Conservation (phyloP, 1,140 invertebrate species). For the Drosophila subpulchrella region DNA sequence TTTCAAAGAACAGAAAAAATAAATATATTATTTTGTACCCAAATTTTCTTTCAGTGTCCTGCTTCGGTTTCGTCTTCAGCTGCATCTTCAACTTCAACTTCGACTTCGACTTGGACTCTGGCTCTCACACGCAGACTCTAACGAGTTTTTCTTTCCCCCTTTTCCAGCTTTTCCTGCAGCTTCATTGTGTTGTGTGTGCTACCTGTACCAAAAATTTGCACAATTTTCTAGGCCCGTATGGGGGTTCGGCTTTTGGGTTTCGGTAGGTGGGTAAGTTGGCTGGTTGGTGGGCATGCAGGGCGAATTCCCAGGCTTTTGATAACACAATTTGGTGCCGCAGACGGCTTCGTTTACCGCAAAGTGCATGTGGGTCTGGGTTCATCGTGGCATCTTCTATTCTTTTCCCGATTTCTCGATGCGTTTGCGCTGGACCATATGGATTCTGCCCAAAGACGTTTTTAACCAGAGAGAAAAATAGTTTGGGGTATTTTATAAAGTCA, state of each 20-base stretch:
- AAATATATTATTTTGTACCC: background rate
- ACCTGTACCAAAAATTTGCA: constrained; percentile 68
- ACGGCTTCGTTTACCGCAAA: constrained; percentile 78
- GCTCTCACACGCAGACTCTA: constrained; percentile 75
- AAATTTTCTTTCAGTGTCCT: constrained; percentile 19
- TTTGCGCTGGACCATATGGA: constrained; percentile 16
- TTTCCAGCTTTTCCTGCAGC: constrained; percentile 46
- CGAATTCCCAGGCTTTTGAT: constrained; percentile 80
- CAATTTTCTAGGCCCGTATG: constrained; percentile 71
- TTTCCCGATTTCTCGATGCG: constrained; percentile 14
- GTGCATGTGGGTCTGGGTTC: constrained; percentile 75
- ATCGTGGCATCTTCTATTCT: constrained; percentile 58
- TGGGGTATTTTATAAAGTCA: no score
- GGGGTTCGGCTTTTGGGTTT: constrained; percentile 36
- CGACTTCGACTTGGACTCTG: constrained; percentile 21
- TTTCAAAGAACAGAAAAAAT: background rate
- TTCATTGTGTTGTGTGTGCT: constrained; percentile 43
- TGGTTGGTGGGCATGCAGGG: constrained; percentile 65
- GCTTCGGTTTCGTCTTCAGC: constrained; percentile 19
- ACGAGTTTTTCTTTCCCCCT: constrained; percentile 68
- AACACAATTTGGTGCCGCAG: constrained; percentile 74
- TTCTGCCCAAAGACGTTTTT: constrained; percentile 1
- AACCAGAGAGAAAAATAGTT: background rate
- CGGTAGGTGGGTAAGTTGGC: constrained; percentile 20
- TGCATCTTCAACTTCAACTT: constrained; percentile 20